These are phyloP conservation scores for Nesidiocoris tenuis DNA, from an alignment of 2,888 invertebrate genomes.

Conservation along the genomic window DNA sequence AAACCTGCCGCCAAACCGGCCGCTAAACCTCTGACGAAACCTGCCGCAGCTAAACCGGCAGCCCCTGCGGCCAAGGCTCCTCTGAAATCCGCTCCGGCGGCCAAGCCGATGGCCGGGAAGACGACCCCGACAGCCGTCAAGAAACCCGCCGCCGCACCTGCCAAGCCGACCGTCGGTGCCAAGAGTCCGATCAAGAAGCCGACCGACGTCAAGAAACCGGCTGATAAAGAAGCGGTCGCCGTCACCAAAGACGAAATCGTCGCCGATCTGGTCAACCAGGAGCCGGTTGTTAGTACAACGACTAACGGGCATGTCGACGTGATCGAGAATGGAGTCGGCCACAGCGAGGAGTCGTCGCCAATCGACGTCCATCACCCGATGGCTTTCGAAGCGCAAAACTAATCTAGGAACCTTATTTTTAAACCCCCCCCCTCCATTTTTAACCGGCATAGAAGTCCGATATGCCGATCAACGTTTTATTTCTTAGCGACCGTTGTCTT, in stretches of 20 bases:
- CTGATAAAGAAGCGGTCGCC: conserved; percentile 33
- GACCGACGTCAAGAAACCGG: conserved; percentile 30
- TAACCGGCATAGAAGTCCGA: conserved; percentile 27
- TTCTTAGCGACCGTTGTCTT: neutral
- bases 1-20: conserved; percentile 45
- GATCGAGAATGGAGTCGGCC: conserved; percentile 41
- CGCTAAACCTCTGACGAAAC: conserved; percentile 42
- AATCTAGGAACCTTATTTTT: neutral
- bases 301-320: conserved; percentile 45
- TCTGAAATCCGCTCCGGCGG: conserved; percentile 50
- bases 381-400: conserved; percentile 13
- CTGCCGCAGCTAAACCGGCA: conserved; percentile 44
- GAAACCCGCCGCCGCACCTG: conserved; percentile 54
- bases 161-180: conserved; percentile 63
- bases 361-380: conserved; percentile 4
- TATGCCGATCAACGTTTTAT: conserved; percentile 10
- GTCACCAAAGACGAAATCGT: neutral
- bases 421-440: neutral
- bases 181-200: conserved; percentile 28
- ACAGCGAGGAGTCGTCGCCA: conserved; percentile 14
- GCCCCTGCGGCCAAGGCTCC: conserved; percentile 49
- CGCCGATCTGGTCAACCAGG: conserved; percentile 39
- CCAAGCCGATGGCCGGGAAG: conserved; percentile 36
- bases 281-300: conserved; percentile 45
- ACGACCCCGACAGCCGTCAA: conserved; percentile 51